Evolutionary conservation across 2,797 vertebrate species (phyloP), one percentile per base, ranked within the genome.

Genomic region (Mormyrops boulengeri): DNA sequence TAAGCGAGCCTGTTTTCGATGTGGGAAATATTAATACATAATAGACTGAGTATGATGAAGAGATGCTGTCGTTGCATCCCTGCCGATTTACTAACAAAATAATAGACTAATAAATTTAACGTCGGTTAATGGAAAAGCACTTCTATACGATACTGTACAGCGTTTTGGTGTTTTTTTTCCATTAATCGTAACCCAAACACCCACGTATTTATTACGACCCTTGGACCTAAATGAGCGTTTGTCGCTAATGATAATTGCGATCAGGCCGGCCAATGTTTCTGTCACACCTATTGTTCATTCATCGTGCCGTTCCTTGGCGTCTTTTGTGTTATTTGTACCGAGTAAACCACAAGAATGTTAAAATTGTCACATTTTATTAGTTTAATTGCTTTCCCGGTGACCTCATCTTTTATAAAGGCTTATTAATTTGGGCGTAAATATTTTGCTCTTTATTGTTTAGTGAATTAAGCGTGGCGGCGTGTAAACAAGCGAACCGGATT

Each of bases 231-330:
- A 60, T 85, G 6, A 38, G 14, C 14, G 38, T 57, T 87, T 38
- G 26, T 19, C 52, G 49, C 85, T 19, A 8, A 5, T 2, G 53
- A 57, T 38, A 87, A 55, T 12, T 87, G 52, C 12, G 14, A 60
- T 55, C 30, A 19, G 6, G 38, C 85, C 53, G 26, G 26, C 26
- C 30, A 87, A 19, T 49, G 62, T 73, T 41, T 73, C 44, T 26
- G 11, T 88, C 60, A 73, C 62, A 50, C 62, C 34, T 60, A 19
- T 89, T 89, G 88, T 89, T 89, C 53, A 53, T 85, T 30, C n/a
- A 53, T 26, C 84, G 84, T 85, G 84, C 80, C n/a, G 38, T 60
- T 44, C 60, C 88, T 19, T 49, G 41, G 11, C 7, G 53, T 30
- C 88, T 62, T 62, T 66, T 89, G 80, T 84, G 49, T 30, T 38